Conservation (phyloP, 2,797 vertebrate genomes). For the Aselliscus stoliczkanus region DNA sequence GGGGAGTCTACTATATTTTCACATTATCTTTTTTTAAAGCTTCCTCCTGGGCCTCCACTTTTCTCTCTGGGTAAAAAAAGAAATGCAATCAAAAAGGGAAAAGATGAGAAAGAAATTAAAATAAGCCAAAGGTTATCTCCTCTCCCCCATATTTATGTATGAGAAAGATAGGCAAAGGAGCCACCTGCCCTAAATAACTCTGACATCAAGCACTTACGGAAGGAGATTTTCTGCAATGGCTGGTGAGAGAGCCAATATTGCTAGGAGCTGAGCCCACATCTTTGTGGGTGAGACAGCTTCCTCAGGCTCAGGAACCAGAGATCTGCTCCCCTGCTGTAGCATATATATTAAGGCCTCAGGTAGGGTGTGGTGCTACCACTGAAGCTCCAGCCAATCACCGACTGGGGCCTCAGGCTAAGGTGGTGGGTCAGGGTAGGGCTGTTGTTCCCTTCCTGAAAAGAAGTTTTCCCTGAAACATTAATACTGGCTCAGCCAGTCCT, state of each 20-base stretch:
- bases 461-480: not conserved
- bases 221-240: not conserved
- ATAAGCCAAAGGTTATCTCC: not conserved
- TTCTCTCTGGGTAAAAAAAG: not conserved
- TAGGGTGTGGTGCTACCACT: not conserved
- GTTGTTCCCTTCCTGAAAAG: not conserved
- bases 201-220: constrained; percentile 31
- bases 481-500: constrained; percentile 7
- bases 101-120: not conserved
- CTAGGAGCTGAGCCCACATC: constrained; percentile 41
- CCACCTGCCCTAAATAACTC: not conserved
- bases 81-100: not conserved
- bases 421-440: not conserved
- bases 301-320: not conserved
- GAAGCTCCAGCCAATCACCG: not conserved
- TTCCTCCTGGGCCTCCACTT: not conserved
- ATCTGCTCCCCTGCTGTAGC: not conserved
- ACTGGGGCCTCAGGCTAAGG: not conserved
- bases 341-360: not conserved
- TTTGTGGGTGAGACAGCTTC: not conserved
- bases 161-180: not conserved
- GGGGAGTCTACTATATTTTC: not conserved
- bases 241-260: not conserved
- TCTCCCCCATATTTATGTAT: not conserved
- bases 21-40: not conserved